phyloP scores from a whole-genome alignment of 2,888 invertebrate genomes.

The Liopterus haemorrhoidalis region DNA sequence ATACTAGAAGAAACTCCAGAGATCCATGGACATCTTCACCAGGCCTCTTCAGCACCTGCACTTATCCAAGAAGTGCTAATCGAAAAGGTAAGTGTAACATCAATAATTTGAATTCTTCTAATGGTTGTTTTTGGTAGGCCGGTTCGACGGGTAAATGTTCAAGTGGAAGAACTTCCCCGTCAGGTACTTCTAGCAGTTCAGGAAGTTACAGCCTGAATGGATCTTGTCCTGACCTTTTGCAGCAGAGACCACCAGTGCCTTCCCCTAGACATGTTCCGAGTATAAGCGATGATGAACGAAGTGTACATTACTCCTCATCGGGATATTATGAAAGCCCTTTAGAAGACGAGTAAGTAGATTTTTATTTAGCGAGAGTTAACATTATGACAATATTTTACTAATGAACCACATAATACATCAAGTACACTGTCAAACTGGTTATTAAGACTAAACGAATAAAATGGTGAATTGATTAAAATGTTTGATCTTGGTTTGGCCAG shows the following conservation, averaged over 20 bases:
- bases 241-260: constrained; percentile 42
- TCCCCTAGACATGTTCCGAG: constrained; percentile 41
- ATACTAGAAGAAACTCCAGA: constrained; percentile 51
- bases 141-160: constrained; percentile 1
- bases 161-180: constrained; percentile 47
- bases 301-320: constrained; percentile 65
- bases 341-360: constrained; percentile 59
- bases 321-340: constrained; percentile 70
- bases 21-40: too few species aligned
- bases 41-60: constrained; percentile 39
- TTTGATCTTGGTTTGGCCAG: too few species aligned
- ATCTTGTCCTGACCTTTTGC: constrained; percentile 43
- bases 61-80: background rate
- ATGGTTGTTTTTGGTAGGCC: too few species aligned
- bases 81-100: constrained; percentile 1
- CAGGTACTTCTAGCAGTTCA: constrained; percentile 54
- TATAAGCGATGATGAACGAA: constrained; percentile 63
- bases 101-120: constrained; percentile 10
- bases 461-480: too few species aligned
- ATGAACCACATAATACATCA: too few species aligned
- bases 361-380: too few species aligned
- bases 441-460: too few species aligned
- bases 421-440: too few species aligned
- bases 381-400: too few species aligned
- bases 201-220: constrained; percentile 53